Base-by-base conservation (phyloP, 2,888 invertebrate species). In the Thereva nobilitata region DNA sequence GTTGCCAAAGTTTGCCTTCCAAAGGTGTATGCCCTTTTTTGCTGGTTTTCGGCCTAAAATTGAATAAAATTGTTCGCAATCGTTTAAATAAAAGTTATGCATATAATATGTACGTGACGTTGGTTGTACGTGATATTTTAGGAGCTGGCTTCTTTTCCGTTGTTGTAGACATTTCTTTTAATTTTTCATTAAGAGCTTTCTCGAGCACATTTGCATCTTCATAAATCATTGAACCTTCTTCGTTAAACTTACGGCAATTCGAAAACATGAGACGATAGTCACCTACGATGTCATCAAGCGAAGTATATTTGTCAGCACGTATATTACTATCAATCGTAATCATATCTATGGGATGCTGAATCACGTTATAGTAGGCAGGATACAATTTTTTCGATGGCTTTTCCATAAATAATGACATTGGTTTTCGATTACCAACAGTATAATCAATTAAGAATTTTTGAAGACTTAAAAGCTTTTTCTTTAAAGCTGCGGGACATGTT, bases 221-320 rank as follows among this genome's bases (percentile, higher is more conserved):
- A 76, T 94, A 97, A 72, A 99, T 96, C 78, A 91, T 88, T 0
- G 97, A 98, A 7, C 93, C 91, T 80, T 97, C 93, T 80, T 98
- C 97, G 78, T 99, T 99, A 80, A 95, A 99, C 73, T 93, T 92
- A 0, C 96, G 91, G 76, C 98, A 98, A 82, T 99, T 99, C 67
- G 89, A 88, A 81, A 99, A 98, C 97, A 99, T 97, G n/a, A 96
- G 83, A 72, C 91, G 85, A 75, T 89, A 90, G 78, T 97, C 97
- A 0, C 89, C 85, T 0, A 94, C 88, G 72, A 97, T 85, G 74
- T 96, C 95, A 67, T 94, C 93, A 41, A 97, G 83, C 55, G 86
- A 87, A 49, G 87, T 87, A 82, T 97, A 97, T 71, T 89, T 88
- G 72, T 90, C 89, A 61, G 86, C 87, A 80, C 93, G 92, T 68